Percentiles rank a stretch among this genome's conserved stretches.
These are phyloP conservation scores for Chymomyza fuscimana DNA, from an alignment of 2,888 invertebrate species.

Conservation along the genomic window DNA sequence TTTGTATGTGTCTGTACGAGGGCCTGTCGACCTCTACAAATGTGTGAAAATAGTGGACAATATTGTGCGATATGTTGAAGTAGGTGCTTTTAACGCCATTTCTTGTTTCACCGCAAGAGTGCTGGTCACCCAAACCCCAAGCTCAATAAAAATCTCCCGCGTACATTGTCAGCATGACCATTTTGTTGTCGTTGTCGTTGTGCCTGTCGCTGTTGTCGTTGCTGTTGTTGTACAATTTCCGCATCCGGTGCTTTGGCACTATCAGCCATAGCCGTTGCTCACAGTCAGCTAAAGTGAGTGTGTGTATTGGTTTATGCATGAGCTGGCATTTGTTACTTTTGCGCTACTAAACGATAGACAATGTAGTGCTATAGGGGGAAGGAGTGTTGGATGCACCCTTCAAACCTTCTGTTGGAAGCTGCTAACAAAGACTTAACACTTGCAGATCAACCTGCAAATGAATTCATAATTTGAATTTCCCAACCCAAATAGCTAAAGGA, in stretches of 20 bases:
- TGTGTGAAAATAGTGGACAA: slow-evolving; percentile 75
- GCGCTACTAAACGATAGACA: background rate
- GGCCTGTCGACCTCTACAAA: background rate
- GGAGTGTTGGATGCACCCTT: too few relatives aligned
- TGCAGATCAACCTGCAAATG: background rate
- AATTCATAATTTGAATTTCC: background rate
- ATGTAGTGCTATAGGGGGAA: background rate
- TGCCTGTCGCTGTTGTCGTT: slow-evolving; percentile 3
- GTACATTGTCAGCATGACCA: slow-evolving; percentile 30
- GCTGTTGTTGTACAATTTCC: slow-evolving; percentile 73
- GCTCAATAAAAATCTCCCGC: background rate
- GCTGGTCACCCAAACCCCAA: background rate
- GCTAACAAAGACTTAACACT: background rate
- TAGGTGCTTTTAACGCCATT: slow-evolving; percentile 64
- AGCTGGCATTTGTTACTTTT: slow-evolving; percentile 25
- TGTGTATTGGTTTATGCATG: slow-evolving; percentile 73
- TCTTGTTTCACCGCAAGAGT: slow-evolving; percentile 25
- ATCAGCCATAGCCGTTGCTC: slow-evolving; percentile 32
- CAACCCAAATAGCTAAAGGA: background rate
- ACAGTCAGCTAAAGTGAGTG: slow-evolving; percentile 15
- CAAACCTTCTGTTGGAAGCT: background rate
- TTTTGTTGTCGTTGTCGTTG: slow-evolving; percentile 55
- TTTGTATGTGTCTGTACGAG: background rate
- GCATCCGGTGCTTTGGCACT: slow-evolving; percentile 69
- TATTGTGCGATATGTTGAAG: slow-evolving; percentile 32